A percentile compares a stretch with the other conserved stretches of the same genome.
These are phyloP conservation scores for Eurosta solidaginis DNA, from an alignment of 1,140 invertebrate species.

Conservation along the genomic window DNA sequence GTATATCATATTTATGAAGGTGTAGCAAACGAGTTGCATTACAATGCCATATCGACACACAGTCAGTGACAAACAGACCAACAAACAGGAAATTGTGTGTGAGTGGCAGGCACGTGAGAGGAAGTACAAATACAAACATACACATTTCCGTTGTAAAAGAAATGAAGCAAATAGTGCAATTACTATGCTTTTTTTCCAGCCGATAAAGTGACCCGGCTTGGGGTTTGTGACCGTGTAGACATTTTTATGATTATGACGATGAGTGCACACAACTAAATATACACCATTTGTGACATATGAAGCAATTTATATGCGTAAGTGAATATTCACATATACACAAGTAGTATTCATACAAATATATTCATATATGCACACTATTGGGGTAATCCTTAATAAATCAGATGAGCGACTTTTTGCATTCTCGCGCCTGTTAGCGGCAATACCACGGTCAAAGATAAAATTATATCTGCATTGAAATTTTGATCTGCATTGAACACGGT, in stretches of 20 bases:
- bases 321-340: background rate
- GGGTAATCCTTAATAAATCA: too few species aligned
- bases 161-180: slow-evolving; percentile 25
- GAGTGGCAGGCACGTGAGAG: background rate
- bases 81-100: background rate
- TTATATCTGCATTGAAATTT: too few species aligned
- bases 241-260: slow-evolving; percentile 19
- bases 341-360: background rate
- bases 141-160: slow-evolving; percentile 10
- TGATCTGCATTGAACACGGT: too few species aligned
- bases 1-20: background rate
- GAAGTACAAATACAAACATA: too few species aligned
- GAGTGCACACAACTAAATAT: background rate
- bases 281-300: background rate
- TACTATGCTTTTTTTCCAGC: slow-evolving; percentile 26
- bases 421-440: too few species aligned
- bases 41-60: background rate
- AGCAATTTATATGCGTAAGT: background rate
- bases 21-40: background rate
- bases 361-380: too few species aligned
- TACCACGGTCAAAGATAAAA: too few species aligned
- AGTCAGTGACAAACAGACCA: background rate
- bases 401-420: too few species aligned
- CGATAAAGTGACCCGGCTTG: background rate
- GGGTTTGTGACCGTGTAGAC: background rate